Evolutionary conservation across 2,797 vertebrate species (phyloP), one percentile per base, ranked within the genome.

Genomic region (Naso thynnoides): DNA sequence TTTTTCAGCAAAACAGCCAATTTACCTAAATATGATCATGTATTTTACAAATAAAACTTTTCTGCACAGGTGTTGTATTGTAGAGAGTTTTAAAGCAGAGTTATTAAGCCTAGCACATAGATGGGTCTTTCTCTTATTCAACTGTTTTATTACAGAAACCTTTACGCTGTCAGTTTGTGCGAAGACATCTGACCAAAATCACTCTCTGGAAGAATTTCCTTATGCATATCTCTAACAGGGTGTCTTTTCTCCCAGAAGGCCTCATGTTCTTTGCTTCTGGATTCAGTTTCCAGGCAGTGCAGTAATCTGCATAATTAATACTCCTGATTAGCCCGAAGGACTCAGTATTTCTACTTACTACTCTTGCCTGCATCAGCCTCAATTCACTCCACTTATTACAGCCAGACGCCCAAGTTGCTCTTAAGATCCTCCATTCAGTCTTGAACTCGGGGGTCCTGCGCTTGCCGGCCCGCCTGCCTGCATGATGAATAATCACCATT

Each of bases 401-500:
- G 54, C 67, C 60, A 52, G 21, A 48, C 39, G 68, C 29, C 29
- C 7, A 1, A 45, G 27, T 52, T 69, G 0, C 42, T 11, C 75
- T 56, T n/a, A 29, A 39, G 41, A 67, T n/a, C 39, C 54, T 52
- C 41, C 1, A 42, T 39, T n/a, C 45, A 59, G 73, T 24, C 19
- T 26, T 59, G 57, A 47, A 59, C 71, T 57, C 75, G 48, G 41
- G 71, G 57, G 60, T 76, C 21, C 72, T 57, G 41, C 7, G 48
- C 52, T 50, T 15, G 44, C 52, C 56, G 26, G 65, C 52, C 56
- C 29, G 65, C 52, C 75, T 45, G 77, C 49, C 65, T 59, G 23
- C 38, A 36, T 78, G 70, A 85, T 88, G 63, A 86, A 88, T 85
- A 86, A 74, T 81, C 67, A 84, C 44, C 55, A 57, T 61, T 67